phyloP scores from a whole-genome alignment of 2,113 vertebrate species.

The Bubo blakistoni region DNA sequence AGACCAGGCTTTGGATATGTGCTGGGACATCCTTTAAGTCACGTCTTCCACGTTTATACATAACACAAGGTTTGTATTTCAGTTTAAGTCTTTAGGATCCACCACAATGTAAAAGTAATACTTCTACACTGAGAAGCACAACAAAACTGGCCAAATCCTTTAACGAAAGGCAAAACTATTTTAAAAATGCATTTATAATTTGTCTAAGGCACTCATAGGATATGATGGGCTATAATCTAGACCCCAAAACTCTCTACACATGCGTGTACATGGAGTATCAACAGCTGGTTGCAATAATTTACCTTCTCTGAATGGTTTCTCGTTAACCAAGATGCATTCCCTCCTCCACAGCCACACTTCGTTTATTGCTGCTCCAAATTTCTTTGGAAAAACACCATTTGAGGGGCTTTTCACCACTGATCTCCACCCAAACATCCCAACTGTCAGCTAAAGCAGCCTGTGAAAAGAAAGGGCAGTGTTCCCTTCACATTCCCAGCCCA shows the following conservation, averaged over 20 bases:
- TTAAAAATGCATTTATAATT: not conserved
- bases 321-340: accelerated
- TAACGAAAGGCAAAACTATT: not conserved
- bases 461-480: not conserved
- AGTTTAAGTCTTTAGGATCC: not conserved
- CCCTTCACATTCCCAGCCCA: not conserved
- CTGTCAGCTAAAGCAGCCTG: not conserved
- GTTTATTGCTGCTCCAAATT: too few relatives aligned
- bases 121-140: not conserved
- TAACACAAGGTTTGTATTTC: not conserved
- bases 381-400: not conserved
- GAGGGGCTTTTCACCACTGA: not conserved
- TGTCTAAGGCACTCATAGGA: not conserved
- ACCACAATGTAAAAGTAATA: not conserved
- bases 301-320: not conserved
- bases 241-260: not conserved
- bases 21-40: not conserved
- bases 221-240: too few relatives aligned
- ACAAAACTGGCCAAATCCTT: not conserved
- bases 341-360: not conserved
- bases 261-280: not conserved
- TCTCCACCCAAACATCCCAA: not conserved
- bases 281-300: not conserved
- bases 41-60: not conserved
- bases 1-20: too few relatives aligned